Percentiles rank a stretch among this genome's conserved stretches.
phyloP scores from a whole-genome alignment of 2,888 invertebrate genomes.

The Zygothrica quintamaculata region DNA sequence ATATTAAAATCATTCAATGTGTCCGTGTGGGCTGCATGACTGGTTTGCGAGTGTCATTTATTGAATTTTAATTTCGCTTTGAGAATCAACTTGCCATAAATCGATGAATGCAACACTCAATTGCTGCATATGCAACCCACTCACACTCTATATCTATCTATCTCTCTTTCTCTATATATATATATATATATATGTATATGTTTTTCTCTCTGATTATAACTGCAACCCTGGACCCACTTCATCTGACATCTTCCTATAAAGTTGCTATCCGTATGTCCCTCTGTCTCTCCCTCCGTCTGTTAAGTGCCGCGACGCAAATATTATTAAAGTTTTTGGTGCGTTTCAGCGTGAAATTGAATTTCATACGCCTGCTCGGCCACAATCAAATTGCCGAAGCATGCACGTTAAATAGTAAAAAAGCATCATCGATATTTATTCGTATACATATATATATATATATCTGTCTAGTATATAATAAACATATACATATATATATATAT shows the following conservation, averaged over 20 bases:
- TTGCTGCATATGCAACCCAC: constrained; percentile 22
- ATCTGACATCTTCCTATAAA: neutral
- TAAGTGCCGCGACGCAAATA: constrained; percentile 80
- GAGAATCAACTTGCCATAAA: constrained; percentile 63
- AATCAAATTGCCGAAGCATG: constrained; percentile 80
- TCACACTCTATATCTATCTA: neutral
- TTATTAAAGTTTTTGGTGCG: constrained; percentile 81
- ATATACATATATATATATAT: constrained; percentile 2
- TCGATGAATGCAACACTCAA: constrained; percentile 62
- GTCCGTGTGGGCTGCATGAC: constrained; percentile 59
- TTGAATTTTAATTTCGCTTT: constrained; percentile 73
- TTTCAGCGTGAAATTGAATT: constrained; percentile 81
- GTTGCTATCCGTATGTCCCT: constrained; percentile 10
- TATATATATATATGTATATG: no score
- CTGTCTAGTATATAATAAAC: neutral
- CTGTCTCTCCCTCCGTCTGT: constrained; percentile 32
- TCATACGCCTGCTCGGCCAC: constrained; percentile 80
- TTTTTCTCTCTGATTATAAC: constrained; percentile 1
- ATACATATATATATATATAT: constrained; percentile 23
- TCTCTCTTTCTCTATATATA: constrained; percentile 12
- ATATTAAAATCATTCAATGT: constrained; percentile 62
- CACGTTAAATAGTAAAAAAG: constrained; percentile 74
- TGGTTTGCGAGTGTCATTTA: constrained; percentile 68
- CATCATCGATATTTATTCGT: constrained; percentile 45
- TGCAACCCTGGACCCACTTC: constrained; percentile 4